phyloP scores from a whole-genome alignment of 2,113 vertebrate species.

The Felis chaus region DNA sequence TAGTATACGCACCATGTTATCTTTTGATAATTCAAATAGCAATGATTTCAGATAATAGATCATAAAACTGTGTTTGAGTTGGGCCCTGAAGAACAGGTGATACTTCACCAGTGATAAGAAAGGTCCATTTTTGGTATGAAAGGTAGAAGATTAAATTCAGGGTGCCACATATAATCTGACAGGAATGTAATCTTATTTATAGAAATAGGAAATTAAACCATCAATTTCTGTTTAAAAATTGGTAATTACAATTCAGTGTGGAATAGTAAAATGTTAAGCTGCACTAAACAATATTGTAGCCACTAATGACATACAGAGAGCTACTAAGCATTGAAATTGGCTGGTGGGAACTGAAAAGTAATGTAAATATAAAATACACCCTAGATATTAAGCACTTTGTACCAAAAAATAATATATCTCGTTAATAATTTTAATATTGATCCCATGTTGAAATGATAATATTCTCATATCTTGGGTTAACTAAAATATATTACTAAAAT shows the following conservation, averaged over 20 bases:
- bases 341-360: neutral
- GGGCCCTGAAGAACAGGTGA: neutral
- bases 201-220: neutral
- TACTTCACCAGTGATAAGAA: neutral
- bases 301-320: neutral
- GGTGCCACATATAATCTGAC: neutral
- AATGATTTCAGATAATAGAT: neutral
- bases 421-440: neutral
- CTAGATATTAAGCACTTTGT: neutral
- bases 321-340: neutral
- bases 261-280: neutral
- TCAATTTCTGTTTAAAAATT: neutral
- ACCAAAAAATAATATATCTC: neutral
- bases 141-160: neutral
- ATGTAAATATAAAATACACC: neutral
- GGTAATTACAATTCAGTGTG: neutral
- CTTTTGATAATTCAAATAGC: neutral
- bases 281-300: neutral
- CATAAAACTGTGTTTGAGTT: neutral
- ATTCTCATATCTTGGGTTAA: neutral
- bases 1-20: neutral
- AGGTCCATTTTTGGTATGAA: neutral
- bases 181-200: neutral
- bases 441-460: neutral
- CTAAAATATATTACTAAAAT: conserved; percentile 24